Percentiles rank a stretch among this genome's conserved stretches.
phyloP scores from a whole-genome alignment of 1,140 invertebrate genomes.

The Drosophila sproati region DNA sequence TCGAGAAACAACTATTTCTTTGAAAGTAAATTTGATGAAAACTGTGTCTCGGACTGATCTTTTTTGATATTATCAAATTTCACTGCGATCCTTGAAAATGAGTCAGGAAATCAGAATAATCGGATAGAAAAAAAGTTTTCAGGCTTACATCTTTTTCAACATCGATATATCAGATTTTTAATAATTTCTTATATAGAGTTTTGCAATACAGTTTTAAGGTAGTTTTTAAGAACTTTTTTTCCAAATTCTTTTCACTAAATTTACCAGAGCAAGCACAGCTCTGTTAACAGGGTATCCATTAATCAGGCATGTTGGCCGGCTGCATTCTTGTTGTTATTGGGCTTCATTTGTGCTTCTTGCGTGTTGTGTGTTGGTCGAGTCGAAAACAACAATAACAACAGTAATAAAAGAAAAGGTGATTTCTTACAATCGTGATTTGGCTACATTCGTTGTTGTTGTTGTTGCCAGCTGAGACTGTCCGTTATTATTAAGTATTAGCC shows the following conservation, averaged over 20 bases:
- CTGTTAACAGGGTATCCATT: conserved; percentile 9
- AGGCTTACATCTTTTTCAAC: too few species aligned
- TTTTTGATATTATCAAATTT: too few species aligned
- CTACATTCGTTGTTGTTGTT: conserved; percentile 23
- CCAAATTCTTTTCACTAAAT: too few species aligned
- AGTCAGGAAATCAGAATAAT: too few species aligned
- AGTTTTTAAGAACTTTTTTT: not conserved
- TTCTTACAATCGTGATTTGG: conserved; percentile 53
- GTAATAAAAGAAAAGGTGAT: conserved; percentile 32
- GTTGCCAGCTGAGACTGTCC: conserved; percentile 6
- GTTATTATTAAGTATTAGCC: conserved; percentile 49
- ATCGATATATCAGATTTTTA: too few species aligned
- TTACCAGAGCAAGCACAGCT: not conserved
- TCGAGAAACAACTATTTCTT: not conserved
- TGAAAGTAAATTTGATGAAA: not conserved
- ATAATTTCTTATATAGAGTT: too few species aligned
- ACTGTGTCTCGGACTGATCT: too few species aligned
- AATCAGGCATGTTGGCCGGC: not conserved
- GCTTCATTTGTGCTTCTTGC: conserved; percentile 69
- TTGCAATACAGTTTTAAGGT: too few species aligned
- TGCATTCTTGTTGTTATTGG: conserved; percentile 25
- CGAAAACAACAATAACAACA: conserved; percentile 30
- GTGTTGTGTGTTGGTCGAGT: conserved; percentile 50
- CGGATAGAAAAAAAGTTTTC: too few species aligned
- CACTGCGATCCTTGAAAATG: too few species aligned